Evolutionary conservation across 2,113 vertebrate species (phyloP), one percentile per base, ranked within the genome.

Genomic region (Centropus unirufus): DNA sequence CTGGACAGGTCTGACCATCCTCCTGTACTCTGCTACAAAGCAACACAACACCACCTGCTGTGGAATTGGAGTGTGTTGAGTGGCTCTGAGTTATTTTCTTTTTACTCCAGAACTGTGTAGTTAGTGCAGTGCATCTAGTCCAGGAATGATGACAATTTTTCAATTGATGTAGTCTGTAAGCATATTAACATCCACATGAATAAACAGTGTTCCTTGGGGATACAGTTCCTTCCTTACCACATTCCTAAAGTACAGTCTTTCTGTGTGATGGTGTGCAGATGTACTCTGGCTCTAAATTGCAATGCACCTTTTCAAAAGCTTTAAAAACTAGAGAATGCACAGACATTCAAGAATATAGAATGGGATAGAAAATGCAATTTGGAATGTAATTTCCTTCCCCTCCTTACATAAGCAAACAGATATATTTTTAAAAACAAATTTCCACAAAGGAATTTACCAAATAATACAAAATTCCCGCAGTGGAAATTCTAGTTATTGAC

Each of bases 31-130:
- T 32, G 14, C 8, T 67, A 77, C 73, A 77, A 54, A 40, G 5
- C 30, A 49, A 11, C 6, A 10, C 3, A 42, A n/a, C 23, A 34
- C 26, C 2, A 7, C 0, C 2, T 8, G 3, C 63, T 62, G 54
- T 55, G 8, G 11, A 54, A 18, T 1, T 59, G 12, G n/a, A 11
- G 1, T 29, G 16, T 6, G 6, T 22, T 12, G 24, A 54, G 27
- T 7, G 1, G 2, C 30, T 80, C 52, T 19, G 26, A 20, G 49
- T 6, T 16, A 57, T 80, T 77, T 68, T 39, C 36, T 57, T 22
- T 20, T 7, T 21, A 12, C 6, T 66, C 19, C 66, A 34, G 16
- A 4, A 40, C 42, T 49, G 29, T 30, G 66, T 42, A 75, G 10
- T 39, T 19, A 68, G 18, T 23, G 9, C 17, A 62, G 18, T 6